Conservation (phyloP, 2,797 vertebrate genomes). For the Urosaurus nigricauda region DNA sequence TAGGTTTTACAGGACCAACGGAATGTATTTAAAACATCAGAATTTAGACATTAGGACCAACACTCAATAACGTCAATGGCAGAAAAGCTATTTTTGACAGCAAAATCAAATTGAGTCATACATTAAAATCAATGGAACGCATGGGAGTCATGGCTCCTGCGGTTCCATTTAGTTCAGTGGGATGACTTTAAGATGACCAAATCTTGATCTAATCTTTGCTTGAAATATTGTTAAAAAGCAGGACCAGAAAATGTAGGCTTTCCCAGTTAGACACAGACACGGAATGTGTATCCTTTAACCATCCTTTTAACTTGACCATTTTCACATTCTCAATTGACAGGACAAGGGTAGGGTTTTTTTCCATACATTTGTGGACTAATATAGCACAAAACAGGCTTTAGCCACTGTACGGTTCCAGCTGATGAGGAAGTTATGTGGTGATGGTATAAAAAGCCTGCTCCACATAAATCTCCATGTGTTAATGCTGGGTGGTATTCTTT, state of each 20-base stretch:
- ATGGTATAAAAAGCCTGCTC: constrained; percentile 26
- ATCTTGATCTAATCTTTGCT: neutral
- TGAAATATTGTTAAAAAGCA: neutral
- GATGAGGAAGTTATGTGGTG: constrained; percentile 37
- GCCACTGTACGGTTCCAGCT: constrained; percentile 20
- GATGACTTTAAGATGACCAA: neutral
- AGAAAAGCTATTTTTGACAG: neutral
- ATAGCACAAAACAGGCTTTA: constrained; percentile 10
- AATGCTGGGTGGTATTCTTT: constrained; percentile 31
- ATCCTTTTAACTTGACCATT: constrained; percentile 17
- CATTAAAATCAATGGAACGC: neutral
- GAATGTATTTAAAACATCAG: constrained; percentile 15
- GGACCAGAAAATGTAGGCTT: neutral
- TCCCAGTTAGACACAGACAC: neutral
- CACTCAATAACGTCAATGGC: neutral
- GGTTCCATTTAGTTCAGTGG: neutral
- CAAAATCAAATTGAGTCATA: neutral
- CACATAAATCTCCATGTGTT: constrained; percentile 35
- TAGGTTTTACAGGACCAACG: constrained; percentile 15
- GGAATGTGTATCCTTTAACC: neutral
- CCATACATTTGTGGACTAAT: constrained; percentile 18
- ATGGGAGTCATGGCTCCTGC: neutral
- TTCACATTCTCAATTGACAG: constrained; percentile 21
- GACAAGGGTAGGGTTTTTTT: neutral
- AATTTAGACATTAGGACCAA: neutral